Evolutionary conservation across 2,888 invertebrate species (phyloP).

Genomic region (Synanthedon tipuliformis): DNA sequence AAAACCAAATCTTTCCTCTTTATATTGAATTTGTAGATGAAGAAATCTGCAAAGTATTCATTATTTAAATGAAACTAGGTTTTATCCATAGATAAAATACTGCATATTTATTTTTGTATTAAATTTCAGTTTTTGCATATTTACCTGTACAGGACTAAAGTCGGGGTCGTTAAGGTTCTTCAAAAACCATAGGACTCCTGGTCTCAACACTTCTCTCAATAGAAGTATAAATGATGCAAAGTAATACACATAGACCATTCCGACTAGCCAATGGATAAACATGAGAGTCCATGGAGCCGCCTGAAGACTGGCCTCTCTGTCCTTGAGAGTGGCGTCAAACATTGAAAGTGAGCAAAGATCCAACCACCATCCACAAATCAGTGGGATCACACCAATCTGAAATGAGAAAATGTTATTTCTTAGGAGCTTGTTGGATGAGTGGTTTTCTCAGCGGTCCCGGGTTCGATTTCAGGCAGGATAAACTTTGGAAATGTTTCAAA

Average conservation of each 20-base stretch:
- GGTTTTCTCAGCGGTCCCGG: too few relatives aligned
- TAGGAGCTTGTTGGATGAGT: too few relatives aligned
- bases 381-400: constrained; percentile 91
- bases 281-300: constrained; percentile 96
- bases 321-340: constrained; percentile 90
- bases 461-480: too few relatives aligned
- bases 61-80: too few relatives aligned
- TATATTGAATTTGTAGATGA: too few relatives aligned
- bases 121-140: too few relatives aligned
- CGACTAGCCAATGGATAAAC: constrained; percentile 98
- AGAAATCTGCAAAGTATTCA: too few relatives aligned
- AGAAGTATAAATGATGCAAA: constrained; percentile 96
- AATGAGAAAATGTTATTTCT: constrained; percentile 1
- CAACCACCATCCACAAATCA: constrained; percentile 99
- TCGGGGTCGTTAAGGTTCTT: constrained; percentile 98
- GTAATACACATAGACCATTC: constrained; percentile 99
- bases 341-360: constrained; percentile 96
- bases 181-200: constrained; percentile 98
- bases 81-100: too few relatives aligned
- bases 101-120: too few relatives aligned
- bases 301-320: constrained; percentile 88
- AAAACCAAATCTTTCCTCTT: too few relatives aligned
- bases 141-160: constrained; percentile 96
- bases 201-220: constrained; percentile 92
- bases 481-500: too few relatives aligned